Evolutionary conservation across 2,113 vertebrate species (phyloP), one percentile per base, ranked within the genome.

Genomic region (Chloebia gouldiae): DNA sequence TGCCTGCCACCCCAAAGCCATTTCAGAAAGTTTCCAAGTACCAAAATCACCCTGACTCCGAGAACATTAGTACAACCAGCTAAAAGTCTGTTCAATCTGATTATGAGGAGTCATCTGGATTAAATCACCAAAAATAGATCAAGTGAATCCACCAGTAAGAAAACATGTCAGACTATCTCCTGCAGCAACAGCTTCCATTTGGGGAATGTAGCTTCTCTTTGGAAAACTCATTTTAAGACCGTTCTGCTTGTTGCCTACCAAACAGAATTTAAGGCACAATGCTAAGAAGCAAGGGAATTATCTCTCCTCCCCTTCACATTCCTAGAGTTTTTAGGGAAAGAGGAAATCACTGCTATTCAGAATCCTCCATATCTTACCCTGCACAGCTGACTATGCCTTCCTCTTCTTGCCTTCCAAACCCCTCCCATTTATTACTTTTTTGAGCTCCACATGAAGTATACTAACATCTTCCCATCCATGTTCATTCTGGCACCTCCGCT

Each of bases 81-180:
- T 65, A 45, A 70, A 92, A 90, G 71, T 37, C 86, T 90, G 31
- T 54, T 86, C 64, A 86, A 86, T 95, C 95, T 90, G 82, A 81
- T 92, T 80, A 86, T 2, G 17, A 76, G 69, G 14, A 81, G 72
- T 85, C 83, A 92, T 84, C 65, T 53, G 86, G 87, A 93, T 96
- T 96, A 96, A 28, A 76, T 92, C 31, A 27, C 66, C 85, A 91
- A 91, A 93, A 96, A 93, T 92, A 96, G 71, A 82, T 19, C 71
- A 37, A 89, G 40, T 40, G 47, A 88, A 81, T 83, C 64, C 66
- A 63, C 28, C 15, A 18, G 59, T 1, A 94, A 39, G n/a, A 75
- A 87, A 68, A 70, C 60, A 51, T 3, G 11, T 20, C 11, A 4
- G 51, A 82, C 47, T 60, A 27, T 15, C 57, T 81, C 40, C 35